Conservation (phyloP, 2,888 invertebrate genomes). For the Heliconius sara region DNA sequence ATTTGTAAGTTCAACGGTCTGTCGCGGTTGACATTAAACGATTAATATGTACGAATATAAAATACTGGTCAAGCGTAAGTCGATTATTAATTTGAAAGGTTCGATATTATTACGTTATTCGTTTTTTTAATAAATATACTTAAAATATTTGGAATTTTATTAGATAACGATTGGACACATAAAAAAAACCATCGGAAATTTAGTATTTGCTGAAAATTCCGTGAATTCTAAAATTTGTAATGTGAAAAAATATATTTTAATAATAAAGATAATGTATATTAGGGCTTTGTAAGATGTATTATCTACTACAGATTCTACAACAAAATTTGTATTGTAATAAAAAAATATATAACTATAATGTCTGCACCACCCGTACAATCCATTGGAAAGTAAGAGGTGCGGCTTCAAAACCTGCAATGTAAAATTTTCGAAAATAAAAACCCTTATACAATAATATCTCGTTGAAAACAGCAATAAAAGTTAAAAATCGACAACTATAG, state of each 20-base stretch:
- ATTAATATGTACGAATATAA: not conserved
- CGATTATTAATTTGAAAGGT: not conserved
- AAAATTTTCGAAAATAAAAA: not conserved
- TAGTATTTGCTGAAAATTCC: not conserved
- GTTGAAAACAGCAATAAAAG: slow-evolving; percentile 2
- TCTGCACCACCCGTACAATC: no score
- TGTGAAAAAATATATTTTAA: no score
- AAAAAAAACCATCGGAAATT: not conserved
- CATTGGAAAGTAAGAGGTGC: not conserved
- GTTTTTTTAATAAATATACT: no score
- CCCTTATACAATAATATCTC: not conserved
- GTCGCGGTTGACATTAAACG: not conserved
- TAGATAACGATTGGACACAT: no score
- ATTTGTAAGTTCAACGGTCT: slow-evolving; percentile 1
- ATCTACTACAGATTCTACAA: no score
- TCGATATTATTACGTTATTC: not conserved
- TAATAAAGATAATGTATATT: no score
- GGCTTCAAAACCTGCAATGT: not conserved
- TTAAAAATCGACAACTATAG: slow-evolving; percentile 10
- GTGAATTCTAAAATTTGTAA: no score
- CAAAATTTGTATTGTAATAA: no score
- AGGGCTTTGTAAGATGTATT: no score
- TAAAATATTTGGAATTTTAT: no score
- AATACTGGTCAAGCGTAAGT: not conserved
- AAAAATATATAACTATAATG: no score